Evolutionary conservation across 2,888 invertebrate species (phyloP).

Genomic region (Cerastis leucographa): DNA sequence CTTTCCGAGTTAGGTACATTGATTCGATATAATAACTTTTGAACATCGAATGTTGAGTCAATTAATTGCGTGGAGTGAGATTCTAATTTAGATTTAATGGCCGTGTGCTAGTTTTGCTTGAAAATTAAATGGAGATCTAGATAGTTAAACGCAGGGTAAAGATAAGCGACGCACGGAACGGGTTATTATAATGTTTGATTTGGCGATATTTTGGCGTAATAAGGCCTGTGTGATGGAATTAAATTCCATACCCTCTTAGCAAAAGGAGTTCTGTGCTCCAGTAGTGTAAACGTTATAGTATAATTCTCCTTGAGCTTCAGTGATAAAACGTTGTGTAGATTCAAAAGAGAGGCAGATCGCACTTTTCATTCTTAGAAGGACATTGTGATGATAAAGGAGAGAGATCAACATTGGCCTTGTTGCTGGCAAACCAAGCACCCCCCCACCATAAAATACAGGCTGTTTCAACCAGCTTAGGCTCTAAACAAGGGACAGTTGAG

Average conservation of each 20-base stretch:
- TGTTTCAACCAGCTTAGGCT: slow-evolving; percentile 29
- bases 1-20: slow-evolving; percentile 3
- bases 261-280: neutral
- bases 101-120: slow-evolving; percentile 6
- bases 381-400: slow-evolving; percentile 1
- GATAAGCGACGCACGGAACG: neutral
- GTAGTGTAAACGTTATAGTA: neutral
- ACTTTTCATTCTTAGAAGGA: slow-evolving; percentile 3
- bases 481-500: slow-evolving; percentile 41
- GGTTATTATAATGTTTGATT: neutral
- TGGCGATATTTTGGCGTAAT: neutral
- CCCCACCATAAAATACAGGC: slow-evolving; percentile 20
- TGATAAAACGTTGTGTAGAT: neutral
- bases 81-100: slow-evolving; percentile 32
- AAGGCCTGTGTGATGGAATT: neutral
- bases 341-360: neutral
- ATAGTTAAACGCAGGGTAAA: neutral
- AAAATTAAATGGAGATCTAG: slow-evolving; percentile 9
- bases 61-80: slow-evolving; percentile 41
- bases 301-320: neutral
- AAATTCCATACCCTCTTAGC: neutral
- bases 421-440: slow-evolving; percentile 8
- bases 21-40: slow-evolving; percentile 24
- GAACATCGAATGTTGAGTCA: slow-evolving; percentile 27
- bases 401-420: slow-evolving; percentile 22